Conservation (phyloP, 2,888 invertebrate species). For the Philereme transversata region DNA sequence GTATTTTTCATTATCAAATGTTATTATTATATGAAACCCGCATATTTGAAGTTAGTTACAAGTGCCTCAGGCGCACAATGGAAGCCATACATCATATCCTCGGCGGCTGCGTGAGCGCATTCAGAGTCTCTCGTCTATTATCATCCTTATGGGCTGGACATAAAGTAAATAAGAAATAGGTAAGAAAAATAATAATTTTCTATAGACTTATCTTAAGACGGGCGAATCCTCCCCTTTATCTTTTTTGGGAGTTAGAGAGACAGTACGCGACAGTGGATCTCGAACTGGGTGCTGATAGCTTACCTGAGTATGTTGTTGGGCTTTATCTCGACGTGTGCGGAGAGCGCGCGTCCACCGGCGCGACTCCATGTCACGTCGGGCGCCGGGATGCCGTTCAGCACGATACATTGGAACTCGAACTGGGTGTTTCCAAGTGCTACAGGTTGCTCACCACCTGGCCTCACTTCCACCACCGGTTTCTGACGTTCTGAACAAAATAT, state of each 20-base stretch:
- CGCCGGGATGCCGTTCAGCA: conserved; percentile 89
- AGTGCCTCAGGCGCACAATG: conserved; percentile 56
- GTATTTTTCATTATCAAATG: conserved; percentile 69
- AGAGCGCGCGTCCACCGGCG: conserved; percentile 86
- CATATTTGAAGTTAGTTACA: conserved; percentile 56
- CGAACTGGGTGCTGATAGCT: conserved; percentile 3
- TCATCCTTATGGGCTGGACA: conserved; percentile 22
- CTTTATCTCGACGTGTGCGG: conserved; percentile 85
- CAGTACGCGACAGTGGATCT: too few species aligned
- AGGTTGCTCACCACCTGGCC: conserved; percentile 87
- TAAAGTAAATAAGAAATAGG: too few species aligned
- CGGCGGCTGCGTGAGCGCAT: conserved; percentile 25
- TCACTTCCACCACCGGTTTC: conserved; percentile 89
- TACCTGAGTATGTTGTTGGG: conserved; percentile 88
- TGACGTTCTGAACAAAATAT: conserved; percentile 86
- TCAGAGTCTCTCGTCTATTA: conserved; percentile 17
- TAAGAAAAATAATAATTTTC: too few species aligned
- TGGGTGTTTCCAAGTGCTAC: conserved; percentile 85
- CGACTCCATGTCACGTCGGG: conserved; percentile 92
- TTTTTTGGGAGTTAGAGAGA: too few species aligned
- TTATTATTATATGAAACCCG: conserved; percentile 60
- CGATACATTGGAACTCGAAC: conserved; percentile 90
- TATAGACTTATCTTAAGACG: too few species aligned
- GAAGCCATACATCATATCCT: conserved; percentile 55
- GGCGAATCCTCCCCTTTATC: too few species aligned